Conservation (phyloP, 2,888 invertebrate genomes). For the Stenotaenia linearis region DNA sequence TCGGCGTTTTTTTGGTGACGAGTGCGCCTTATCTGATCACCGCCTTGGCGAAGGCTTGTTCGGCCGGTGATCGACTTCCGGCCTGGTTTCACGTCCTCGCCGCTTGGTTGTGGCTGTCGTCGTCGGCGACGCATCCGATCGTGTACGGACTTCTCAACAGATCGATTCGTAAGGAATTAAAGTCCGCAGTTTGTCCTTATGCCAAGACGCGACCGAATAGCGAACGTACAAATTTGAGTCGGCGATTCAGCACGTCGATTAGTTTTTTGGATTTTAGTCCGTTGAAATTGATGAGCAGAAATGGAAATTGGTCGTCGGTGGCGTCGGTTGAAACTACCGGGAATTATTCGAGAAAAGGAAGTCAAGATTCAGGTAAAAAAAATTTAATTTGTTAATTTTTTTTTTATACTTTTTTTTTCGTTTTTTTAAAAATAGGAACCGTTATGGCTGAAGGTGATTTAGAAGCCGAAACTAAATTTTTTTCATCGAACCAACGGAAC, state of each 20-base stretch:
- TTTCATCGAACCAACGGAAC: neutral
- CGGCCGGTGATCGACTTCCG: neutral
- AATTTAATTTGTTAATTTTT: too few relatives aligned
- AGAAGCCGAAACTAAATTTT: constrained; percentile 13
- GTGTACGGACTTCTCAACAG: constrained; percentile 40
- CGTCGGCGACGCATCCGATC: constrained; percentile 39
- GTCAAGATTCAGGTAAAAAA: constrained; percentile 35
- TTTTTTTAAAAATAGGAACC: constrained; percentile 24
- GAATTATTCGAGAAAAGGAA: constrained; percentile 27
- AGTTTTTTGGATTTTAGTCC: constrained; percentile 33
- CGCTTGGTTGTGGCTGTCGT: constrained; percentile 37
- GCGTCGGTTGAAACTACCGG: neutral
- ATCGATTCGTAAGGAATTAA: constrained; percentile 39
- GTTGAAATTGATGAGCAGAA: neutral
- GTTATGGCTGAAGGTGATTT: constrained; percentile 33
- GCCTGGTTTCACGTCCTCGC: constrained; percentile 29
- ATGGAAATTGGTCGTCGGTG: constrained; percentile 1
- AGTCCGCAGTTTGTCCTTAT: constrained; percentile 28
- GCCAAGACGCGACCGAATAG: neutral
- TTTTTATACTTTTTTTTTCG: neutral
- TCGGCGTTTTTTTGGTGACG: constrained; percentile 39
- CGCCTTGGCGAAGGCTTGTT: constrained; percentile 36
- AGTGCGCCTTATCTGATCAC: constrained; percentile 38
- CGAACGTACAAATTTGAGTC: neutral
- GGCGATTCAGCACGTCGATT: constrained; percentile 24